Evolutionary conservation across 2,888 invertebrate genomes (phyloP), one percentile per base, ranked within the genome.

Genomic region (Kryphioiulus occultus): DNA sequence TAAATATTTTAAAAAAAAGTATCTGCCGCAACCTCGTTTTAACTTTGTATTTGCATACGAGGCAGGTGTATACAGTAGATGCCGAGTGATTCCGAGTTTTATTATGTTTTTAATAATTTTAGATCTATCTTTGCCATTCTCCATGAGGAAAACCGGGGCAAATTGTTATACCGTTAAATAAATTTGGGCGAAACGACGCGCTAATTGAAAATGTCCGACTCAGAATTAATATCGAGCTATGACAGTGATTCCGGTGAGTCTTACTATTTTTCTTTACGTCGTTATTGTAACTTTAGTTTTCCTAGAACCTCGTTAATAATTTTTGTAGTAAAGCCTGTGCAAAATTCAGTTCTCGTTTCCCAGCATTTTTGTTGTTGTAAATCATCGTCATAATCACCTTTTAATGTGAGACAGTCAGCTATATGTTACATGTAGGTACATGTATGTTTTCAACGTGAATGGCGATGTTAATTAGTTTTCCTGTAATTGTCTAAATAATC

Each of bases 241-340:
- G 85, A 85, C 26, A 85, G 85, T 22, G 85, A 85, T 85, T 85
- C 85, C 7, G 85, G 85, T 85, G 19, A 85, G 35, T 35, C 22
- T 7, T 22, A 19, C 32, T 84, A 9, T 84, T 84, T 84, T 32
- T 30, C 26, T 78, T 78, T 30, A 78, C 30, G 84, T 7, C 39
- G 26, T 19, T 84, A 9, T 15, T 32, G 35, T 84, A 32, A 32
- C 32, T 2, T 9, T 42, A 42, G 10, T 1, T 42, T 42, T 42
- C 15, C 42, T 42, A 42, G 42, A 42, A 53, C 12, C 19, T 53
- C 12, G 19, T 4, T 17, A 53, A 47, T 15, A 9, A 59, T 4
- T 59, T 17, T 5, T 47, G 4, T 47, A 15, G 12, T 47, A 47
- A 47, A 47, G 10, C 2, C 1, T 47, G 17, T 17, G 4, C 47